Base-by-base conservation (phyloP, 2,113 vertebrate species). In the Misgurnus mizolepis region DNA sequence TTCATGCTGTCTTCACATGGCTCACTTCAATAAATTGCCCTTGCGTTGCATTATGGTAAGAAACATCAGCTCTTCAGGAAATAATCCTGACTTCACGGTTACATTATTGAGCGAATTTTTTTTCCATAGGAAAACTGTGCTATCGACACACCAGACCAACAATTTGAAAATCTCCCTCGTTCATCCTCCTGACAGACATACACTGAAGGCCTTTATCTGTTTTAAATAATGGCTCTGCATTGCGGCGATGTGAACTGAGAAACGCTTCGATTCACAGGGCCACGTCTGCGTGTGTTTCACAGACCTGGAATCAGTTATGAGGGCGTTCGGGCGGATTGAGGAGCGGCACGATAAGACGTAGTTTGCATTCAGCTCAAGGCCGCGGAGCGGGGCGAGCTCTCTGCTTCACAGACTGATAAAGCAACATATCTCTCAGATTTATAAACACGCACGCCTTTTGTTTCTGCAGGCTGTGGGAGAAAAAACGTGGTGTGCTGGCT, bases 31-130 rank as follows among this genome's bases (percentile, higher is more conserved):
- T 60, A 55, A 81, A 82, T 80, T 49, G 40, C 72, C 64, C 83
- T 86, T 81, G 27, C 27, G 73, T 50, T 40, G 50, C 3, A 0
- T 39, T 62, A 76, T 81, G 83, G 83, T 78, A 79, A 18, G 41
- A 84, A 66, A 84, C 61, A 43, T 43, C 45, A 41, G 27, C 56
- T 72, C 68, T 80, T 83, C 47, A 43, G 78, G 80, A 69, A 75
- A 58, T 17, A 79, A 47, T 22, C 67, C 11, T 2, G 58, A 66
- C 80, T 77, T 78, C 18, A 45, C 84, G 73, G 62, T 69, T 34
- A 34, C 27, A 34, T 22, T 73, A 18, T 40, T 70, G 80, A 80
- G 27, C 27, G 7, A 65, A 77, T 50, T 18, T 40, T 53, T 45
- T 61, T 17, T 77, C 49, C 74, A 60, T 66, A 73, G 27, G 45